Conservation (phyloP, 2,888 invertebrate genomes). For the Sesia bembeciformis region DNA sequence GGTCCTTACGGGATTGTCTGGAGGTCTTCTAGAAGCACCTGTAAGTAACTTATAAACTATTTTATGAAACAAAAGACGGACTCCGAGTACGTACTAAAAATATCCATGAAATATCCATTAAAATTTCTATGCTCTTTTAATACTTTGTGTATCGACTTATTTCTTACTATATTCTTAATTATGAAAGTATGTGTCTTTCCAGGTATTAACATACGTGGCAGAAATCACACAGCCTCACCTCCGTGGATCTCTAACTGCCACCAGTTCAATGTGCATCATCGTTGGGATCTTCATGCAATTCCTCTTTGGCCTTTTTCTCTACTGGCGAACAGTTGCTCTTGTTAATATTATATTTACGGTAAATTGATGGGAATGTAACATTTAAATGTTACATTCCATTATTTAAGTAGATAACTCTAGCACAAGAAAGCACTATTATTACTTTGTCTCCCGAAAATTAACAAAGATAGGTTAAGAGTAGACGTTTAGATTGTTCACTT, state of each 20-base stretch:
- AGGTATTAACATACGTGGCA: conserved; percentile 88
- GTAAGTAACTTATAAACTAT: conserved; percentile 55
- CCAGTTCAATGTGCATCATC: conserved; percentile 84
- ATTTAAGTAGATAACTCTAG: too few relatives aligned
- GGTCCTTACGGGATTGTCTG: conserved; percentile 82
- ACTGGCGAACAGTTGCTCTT: conserved; percentile 82
- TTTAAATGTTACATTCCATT: too few relatives aligned
- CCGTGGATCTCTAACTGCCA: conserved; percentile 82
- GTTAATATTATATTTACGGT: conserved; percentile 79
- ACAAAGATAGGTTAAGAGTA: too few relatives aligned
- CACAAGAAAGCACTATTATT: too few relatives aligned
- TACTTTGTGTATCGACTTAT: too few relatives aligned
- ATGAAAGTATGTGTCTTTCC: conserved; percentile 8
- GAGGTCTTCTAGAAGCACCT: conserved; percentile 87
- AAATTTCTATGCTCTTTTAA: too few relatives aligned
- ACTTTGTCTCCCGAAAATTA: too few relatives aligned
- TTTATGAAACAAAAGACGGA: too few relatives aligned
- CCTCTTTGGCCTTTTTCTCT: conserved; percentile 79
- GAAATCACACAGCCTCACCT: conserved; percentile 88
- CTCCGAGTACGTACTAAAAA: too few relatives aligned
- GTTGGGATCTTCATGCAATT: conserved; percentile 85
- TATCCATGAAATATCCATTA: too few relatives aligned
- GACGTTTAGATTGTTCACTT: too few relatives aligned
- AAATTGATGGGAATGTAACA: conserved; percentile 2
- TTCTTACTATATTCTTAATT: too few relatives aligned